phyloP scores from a whole-genome alignment of 2,888 invertebrate genomes.

The Apoda limacodes region DNA sequence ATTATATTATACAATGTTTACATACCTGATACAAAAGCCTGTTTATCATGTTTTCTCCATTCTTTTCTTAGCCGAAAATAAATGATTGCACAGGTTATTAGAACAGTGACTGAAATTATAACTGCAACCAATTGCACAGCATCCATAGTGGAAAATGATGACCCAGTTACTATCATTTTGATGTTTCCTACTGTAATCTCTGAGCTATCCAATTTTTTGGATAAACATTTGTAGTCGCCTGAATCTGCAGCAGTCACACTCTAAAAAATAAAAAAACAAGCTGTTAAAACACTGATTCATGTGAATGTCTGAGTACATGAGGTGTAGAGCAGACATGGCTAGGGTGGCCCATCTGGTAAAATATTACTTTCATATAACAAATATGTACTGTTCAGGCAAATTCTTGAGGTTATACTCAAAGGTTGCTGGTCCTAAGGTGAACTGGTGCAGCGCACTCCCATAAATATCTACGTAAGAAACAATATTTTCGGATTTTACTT shows the following conservation, averaged over 20 bases:
- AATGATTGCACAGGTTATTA: constrained; percentile 50
- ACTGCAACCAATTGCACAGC: constrained; percentile 58
- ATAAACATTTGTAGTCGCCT: constrained; percentile 75
- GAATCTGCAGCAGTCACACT: constrained; percentile 71
- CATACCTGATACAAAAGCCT: constrained; percentile 44
- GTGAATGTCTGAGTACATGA: no score
- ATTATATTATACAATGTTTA: constrained; percentile 1
- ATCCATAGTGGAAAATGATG: constrained; percentile 46
- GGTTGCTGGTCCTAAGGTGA: no score
- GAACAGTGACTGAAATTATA: constrained; percentile 51
- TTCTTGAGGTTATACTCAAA: no score
- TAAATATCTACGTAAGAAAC: no score
- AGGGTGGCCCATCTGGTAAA: no score
- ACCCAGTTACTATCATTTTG: constrained; percentile 69
- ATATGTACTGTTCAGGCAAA: no score
- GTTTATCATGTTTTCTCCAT: constrained; percentile 54
- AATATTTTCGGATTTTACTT: no score
- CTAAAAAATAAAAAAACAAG: constrained; percentile 39
- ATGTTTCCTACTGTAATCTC: constrained; percentile 67
- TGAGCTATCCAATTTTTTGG: constrained; percentile 64
- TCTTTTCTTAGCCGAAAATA: constrained; percentile 52
- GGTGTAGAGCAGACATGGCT: no score
- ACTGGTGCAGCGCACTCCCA: no score
- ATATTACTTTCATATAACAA: no score
- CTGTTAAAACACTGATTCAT: no score